phyloP scores from a whole-genome alignment of 2,113 vertebrate species.

The Phalacrocorax pelagicus region DNA sequence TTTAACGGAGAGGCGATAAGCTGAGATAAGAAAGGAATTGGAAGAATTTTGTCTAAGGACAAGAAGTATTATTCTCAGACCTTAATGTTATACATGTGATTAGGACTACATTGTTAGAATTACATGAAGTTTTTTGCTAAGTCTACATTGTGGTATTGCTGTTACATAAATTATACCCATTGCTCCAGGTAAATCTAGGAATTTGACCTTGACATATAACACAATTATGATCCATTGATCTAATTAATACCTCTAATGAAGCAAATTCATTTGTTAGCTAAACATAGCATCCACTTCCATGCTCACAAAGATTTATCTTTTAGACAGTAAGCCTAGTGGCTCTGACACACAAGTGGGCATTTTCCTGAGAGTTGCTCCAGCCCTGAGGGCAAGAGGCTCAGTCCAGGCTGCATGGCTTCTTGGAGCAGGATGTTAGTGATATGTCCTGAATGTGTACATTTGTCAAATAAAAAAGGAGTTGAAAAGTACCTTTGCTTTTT shows the following conservation, averaged over 20 bases:
- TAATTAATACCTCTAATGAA: background rate
- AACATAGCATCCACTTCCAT: background rate
- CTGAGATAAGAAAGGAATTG: constrained; percentile 43
- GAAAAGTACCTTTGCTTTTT: background rate
- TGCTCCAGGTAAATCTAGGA: background rate
- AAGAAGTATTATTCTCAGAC: constrained; percentile 1
- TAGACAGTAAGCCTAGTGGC: background rate
- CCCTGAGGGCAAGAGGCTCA: background rate
- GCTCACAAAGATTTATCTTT: background rate
- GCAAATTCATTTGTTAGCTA: background rate
- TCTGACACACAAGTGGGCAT: background rate
- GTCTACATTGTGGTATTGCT: background rate
- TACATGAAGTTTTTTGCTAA: background rate
- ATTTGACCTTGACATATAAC: background rate
- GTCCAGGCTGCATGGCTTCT: background rate
- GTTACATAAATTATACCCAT: background rate
- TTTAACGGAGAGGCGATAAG: background rate
- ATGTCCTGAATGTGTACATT: background rate
- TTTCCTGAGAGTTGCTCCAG: background rate
- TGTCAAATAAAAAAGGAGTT: background rate
- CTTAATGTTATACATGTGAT: background rate
- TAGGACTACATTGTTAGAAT: background rate
- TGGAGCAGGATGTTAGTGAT: background rate
- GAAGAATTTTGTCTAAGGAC: constrained; percentile 32
- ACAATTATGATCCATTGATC: background rate